phyloP scores from a whole-genome alignment of 1,140 invertebrate genomes.

The Drosophila pseudoobscura region DNA sequence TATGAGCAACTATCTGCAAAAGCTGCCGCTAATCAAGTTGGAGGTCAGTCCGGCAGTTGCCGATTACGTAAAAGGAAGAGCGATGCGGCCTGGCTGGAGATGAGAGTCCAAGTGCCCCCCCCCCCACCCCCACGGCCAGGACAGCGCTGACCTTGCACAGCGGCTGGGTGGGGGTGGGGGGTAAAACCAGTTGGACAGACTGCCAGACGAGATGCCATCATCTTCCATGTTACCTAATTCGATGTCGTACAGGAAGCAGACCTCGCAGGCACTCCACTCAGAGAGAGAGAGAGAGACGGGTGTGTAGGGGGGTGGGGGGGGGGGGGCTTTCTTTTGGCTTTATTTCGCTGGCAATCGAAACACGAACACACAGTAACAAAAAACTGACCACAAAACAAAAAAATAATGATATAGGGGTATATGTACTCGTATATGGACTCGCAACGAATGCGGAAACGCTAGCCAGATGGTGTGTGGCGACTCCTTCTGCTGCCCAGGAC shows the following conservation, averaged over 20 bases:
- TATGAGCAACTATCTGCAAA: slow-evolving; percentile 55
- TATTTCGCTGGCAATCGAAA: slow-evolving; percentile 27
- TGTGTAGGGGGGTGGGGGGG: no score
- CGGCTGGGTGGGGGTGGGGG: slow-evolving; percentile 11
- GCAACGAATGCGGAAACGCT: slow-evolving; percentile 49
- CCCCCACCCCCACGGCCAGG: no score
- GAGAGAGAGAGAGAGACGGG: slow-evolving; percentile 10
- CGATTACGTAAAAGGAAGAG: slow-evolving; percentile 59
- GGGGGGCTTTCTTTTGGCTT: slow-evolving; percentile 8
- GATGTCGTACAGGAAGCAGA: slow-evolving; percentile 32
- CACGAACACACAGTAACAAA: slow-evolving; percentile 34
- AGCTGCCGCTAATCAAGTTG: slow-evolving; percentile 75
- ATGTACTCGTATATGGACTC: neutral
- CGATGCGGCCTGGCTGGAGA: neutral
- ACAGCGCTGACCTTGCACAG: slow-evolving; percentile 63
- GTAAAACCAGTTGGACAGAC: slow-evolving; percentile 47
- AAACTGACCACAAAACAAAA: slow-evolving; percentile 13
- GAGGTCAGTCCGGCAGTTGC: slow-evolving; percentile 59
- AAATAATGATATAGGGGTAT: slow-evolving; percentile 6
- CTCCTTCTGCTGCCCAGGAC: neutral
- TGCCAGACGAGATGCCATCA: slow-evolving; percentile 40
- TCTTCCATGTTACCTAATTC: slow-evolving; percentile 72
- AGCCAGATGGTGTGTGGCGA: neutral
- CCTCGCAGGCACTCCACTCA: slow-evolving; percentile 9
- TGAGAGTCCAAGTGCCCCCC: neutral